Conservation (phyloP, 2,888 invertebrate genomes). For the Peribatodes rhomboidaria region DNA sequence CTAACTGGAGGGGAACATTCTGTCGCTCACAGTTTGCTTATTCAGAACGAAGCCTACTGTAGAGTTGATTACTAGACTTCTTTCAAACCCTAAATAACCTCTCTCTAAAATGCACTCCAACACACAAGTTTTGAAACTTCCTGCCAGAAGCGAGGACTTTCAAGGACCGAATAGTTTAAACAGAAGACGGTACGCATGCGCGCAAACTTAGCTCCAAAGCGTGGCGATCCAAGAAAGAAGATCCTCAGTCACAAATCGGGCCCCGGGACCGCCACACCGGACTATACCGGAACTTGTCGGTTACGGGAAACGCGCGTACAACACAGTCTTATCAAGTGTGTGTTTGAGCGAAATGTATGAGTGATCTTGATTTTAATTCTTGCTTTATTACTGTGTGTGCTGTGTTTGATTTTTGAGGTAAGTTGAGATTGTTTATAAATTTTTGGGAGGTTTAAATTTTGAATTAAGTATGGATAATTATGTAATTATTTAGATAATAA, state of each 20-base stretch:
- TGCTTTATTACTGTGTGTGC: slow-evolving; percentile 27
- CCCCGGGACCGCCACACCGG: slow-evolving; percentile 39
- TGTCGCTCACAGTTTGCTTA: no score
- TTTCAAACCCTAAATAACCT: no score
- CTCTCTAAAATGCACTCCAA: neutral
- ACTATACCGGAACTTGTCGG: slow-evolving; percentile 15
- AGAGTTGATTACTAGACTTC: no score
- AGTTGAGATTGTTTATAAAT: slow-evolving; percentile 24
- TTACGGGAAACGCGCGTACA: slow-evolving; percentile 36
- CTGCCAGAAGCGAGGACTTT: slow-evolving; percentile 52
- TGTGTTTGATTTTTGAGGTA: slow-evolving; percentile 38
- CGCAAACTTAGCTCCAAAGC: slow-evolving; percentile 61
- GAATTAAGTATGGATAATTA: no score
- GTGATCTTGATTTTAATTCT: slow-evolving; percentile 1
- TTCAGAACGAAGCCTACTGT: no score
- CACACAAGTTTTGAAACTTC: slow-evolving; percentile 19
- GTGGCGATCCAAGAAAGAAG: slow-evolving; percentile 53
- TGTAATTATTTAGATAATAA: no score
- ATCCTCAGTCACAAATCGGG: slow-evolving; percentile 64
- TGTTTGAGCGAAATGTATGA: slow-evolving; percentile 35
- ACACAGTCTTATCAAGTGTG: slow-evolving; percentile 30
- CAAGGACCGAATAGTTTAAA: slow-evolving; percentile 63
- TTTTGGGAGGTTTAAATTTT: no score
- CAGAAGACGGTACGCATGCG: slow-evolving; percentile 71
- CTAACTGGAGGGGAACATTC: no score